Evolutionary conservation across 2,113 vertebrate genomes (phyloP).

Genomic region (Alces alces): DNA sequence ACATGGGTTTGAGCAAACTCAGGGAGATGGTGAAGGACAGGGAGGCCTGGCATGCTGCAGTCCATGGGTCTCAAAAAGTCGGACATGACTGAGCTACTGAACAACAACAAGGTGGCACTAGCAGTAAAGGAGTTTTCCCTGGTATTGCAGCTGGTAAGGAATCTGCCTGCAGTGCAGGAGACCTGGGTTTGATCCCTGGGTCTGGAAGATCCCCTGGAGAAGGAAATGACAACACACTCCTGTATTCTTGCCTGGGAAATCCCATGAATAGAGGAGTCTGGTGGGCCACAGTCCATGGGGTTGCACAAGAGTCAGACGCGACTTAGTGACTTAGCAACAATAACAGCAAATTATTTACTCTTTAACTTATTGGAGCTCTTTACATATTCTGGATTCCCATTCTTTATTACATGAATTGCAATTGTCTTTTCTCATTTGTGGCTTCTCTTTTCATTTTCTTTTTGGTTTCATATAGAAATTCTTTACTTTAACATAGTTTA

Average conservation of each 20-base stretch:
- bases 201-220: not conserved
- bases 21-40: not conserved
- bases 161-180: not conserved
- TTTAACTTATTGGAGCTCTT: not conserved
- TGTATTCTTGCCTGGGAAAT: not conserved
- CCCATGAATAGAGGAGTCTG: not conserved
- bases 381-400: not conserved
- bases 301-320: not conserved
- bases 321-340: not conserved
- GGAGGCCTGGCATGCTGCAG: not conserved
- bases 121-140: not conserved
- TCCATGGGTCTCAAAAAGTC: not conserved
- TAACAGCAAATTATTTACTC: not conserved
- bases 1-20: not conserved
- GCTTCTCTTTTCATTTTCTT: not conserved
- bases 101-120: not conserved
- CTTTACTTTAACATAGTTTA: not conserved
- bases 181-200: not conserved
- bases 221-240: not conserved
- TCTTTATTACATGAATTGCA: not conserved
- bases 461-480: not conserved
- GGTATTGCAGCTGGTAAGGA: not conserved
- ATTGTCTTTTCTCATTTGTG: not conserved
- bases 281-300: not conserved
- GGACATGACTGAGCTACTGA: not conserved